phyloP scores from a whole-genome alignment of 2,888 invertebrate genomes.

The Bombyx huttoni region DNA sequence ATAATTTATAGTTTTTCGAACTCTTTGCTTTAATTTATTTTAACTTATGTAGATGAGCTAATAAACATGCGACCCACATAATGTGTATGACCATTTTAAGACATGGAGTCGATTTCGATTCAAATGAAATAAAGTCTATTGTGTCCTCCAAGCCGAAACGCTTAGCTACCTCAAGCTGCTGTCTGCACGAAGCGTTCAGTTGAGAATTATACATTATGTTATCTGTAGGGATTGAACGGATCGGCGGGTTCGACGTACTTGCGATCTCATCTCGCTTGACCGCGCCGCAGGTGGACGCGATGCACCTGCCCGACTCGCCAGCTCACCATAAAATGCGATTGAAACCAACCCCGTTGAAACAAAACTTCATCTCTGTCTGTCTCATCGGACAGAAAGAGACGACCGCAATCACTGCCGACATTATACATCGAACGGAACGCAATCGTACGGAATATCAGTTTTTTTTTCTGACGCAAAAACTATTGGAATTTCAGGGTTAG shows the following conservation, averaged over 20 bases:
- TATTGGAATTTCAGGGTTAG: constrained; percentile 64
- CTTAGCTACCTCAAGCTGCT: too few relatives aligned
- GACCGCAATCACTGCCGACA: constrained; percentile 59
- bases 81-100: too few relatives aligned
- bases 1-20: too few relatives aligned
- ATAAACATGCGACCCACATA: too few relatives aligned
- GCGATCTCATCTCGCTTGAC: constrained; percentile 59
- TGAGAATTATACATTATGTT: constrained; percentile 38
- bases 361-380: constrained; percentile 44
- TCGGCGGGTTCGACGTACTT: constrained; percentile 57
- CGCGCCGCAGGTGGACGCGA: constrained; percentile 62
- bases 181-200: constrained; percentile 36
- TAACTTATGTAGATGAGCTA: too few relatives aligned
- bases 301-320: constrained; percentile 64
- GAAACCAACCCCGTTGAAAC: constrained; percentile 57
- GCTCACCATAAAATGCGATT: constrained; percentile 71
- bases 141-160: too few relatives aligned
- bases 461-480: constrained; percentile 66
- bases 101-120: too few relatives aligned
- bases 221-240: constrained; percentile 44
- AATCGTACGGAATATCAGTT: constrained; percentile 66
- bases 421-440: constrained; percentile 59
- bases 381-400: constrained; percentile 31
- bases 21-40: too few relatives aligned
- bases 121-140: too few relatives aligned